A percentile compares a stretch with the other conserved stretches of the same genome.
Evolutionary conservation across 2,113 vertebrate genomes (phyloP).

Genomic region (Eupsittula cactorum): DNA sequence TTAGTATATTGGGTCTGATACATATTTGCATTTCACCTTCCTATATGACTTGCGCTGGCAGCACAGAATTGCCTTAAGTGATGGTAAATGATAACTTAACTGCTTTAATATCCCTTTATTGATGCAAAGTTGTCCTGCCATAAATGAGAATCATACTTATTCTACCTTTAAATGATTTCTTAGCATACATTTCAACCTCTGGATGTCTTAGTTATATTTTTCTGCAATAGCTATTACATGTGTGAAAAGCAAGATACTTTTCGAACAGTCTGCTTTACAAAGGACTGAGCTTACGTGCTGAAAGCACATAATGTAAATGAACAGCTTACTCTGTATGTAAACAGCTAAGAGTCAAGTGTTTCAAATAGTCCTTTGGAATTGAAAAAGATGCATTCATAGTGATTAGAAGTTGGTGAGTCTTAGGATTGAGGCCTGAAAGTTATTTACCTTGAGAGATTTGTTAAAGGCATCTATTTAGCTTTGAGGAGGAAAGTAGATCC

Average conservation of each 20-base stretch:
- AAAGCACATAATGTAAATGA: slow-evolving; percentile 1
- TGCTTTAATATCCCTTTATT: neutral
- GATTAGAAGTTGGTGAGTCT: neutral
- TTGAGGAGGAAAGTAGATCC: neutral
- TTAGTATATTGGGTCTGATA: neutral
- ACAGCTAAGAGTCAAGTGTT: slow-evolving; percentile 18
- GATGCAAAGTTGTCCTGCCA: neutral
- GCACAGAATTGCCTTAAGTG: slow-evolving; percentile 7
- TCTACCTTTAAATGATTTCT: neutral
- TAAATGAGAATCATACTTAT: neutral
- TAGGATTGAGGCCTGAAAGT: neutral
- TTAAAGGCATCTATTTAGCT: neutral
- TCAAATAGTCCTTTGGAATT: neutral
- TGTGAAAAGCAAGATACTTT: neutral
- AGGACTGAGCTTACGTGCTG: neutral
- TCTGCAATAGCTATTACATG: neutral
- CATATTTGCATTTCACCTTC: slow-evolving; percentile 2
- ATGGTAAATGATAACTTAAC: slow-evolving; percentile 9
- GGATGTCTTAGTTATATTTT: neutral
- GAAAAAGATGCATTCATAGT: slow-evolving; percentile 12
- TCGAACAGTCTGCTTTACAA: slow-evolving; percentile 6
- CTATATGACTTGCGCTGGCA: neutral
- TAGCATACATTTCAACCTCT: neutral
- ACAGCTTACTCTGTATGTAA: slow-evolving; percentile 42
- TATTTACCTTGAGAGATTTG: neutral